Evolutionary conservation across 2,888 invertebrate species (phyloP), one percentile per base, ranked within the genome.

Genomic region (Crocallis elinguaria): DNA sequence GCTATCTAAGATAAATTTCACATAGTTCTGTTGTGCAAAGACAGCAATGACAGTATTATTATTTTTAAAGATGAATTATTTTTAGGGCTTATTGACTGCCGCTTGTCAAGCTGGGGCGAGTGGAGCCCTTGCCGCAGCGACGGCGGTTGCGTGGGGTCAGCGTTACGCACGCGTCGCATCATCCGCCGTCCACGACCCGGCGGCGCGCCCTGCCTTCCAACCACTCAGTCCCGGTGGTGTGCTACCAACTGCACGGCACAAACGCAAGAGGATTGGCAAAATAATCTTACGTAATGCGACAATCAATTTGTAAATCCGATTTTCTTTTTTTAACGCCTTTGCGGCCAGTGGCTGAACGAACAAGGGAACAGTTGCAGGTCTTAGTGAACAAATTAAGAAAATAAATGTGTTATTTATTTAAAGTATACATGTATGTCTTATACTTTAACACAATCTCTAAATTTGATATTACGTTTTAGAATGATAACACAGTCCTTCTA

Each of bases 111-210:
- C 64, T 98, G 97, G 98, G 95, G 96, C 17, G 94, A 94, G 49
- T 98, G 97, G 98, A 95, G 96, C 73, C 91, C 94, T 6, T 98
- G 98, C 92, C 96, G 95, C 85, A 95, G 96, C 76, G 95, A 96
- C 44, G 97, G 98, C 78, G 97, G 97, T 61, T 98, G 98, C 67
- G 97, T 98, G 57, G 98, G 98, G 16, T 96, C 97, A 74, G 96
- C 96, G 84, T 93, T 95, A 81, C 94, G 98, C 69, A 94, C 94
- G 66, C 93, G 98, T 58, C 94, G 95, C 67, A 94, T 98, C 49
- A 86, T 95, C 64, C 94, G 95, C 69, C 95, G 95, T 67, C 94
- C 96, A 48, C 92, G 96, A 56, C 93, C 96, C 9, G 97, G 96
- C 9, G 98, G 98, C 7, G 92, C 94, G 19, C 93, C 95, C 4